These are phyloP conservation scores for Saccostrea echinata DNA, from an alignment of 1,140 invertebrate species.

Conservation along the genomic window DNA sequence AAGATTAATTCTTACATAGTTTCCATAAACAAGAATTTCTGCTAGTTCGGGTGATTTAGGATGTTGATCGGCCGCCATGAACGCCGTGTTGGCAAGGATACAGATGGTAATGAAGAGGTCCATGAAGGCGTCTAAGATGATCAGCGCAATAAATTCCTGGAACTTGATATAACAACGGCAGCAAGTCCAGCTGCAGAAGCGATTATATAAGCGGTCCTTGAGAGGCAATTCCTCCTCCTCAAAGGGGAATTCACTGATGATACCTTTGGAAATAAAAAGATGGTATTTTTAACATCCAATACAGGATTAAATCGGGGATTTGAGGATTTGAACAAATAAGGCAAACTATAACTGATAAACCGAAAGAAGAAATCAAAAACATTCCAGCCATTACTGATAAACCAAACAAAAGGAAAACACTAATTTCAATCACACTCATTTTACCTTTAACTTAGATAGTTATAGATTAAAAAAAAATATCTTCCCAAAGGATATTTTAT, in stretches of 20 bases:
- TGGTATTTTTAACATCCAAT: no score
- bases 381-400: no score
- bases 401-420: background rate
- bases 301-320: no score
- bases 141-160: slow-evolving; percentile 92
- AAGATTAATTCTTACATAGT: slow-evolving; percentile 89
- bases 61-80: slow-evolving; percentile 98
- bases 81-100: slow-evolving; percentile 98
- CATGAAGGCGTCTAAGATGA: slow-evolving; percentile 98
- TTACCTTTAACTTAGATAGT: background rate
- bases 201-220: slow-evolving; percentile 85
- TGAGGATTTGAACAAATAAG: background rate
- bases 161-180: slow-evolving; percentile 92
- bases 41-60: slow-evolving; percentile 86
- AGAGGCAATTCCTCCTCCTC: slow-evolving; percentile 67
- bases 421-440: background rate
- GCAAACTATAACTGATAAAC: no score
- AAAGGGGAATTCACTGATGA: slow-evolving; percentile 59
- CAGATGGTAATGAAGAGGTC: slow-evolving; percentile 98
- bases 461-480: background rate
- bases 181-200: slow-evolving; percentile 98
- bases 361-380: no score
- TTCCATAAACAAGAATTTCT: slow-evolving; percentile 91
- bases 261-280: slow-evolving; percentile 60
- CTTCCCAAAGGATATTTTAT: background rate